Evolutionary conservation across 2,888 invertebrate species (phyloP).

Genomic region (Brachyopa scutellaris): DNA sequence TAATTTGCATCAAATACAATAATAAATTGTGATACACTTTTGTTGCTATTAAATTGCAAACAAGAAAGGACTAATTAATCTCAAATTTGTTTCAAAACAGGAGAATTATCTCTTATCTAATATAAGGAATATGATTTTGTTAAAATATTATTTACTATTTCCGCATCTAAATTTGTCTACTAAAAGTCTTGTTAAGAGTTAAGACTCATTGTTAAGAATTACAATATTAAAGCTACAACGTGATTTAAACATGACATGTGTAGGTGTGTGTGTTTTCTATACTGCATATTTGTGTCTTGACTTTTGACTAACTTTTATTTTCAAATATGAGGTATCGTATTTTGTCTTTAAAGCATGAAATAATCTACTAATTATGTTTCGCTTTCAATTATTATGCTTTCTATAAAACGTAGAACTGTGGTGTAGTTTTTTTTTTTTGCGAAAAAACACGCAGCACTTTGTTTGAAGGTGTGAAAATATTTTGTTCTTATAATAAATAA

Average conservation of each 20-base stretch:
- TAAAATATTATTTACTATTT: slow-evolving; percentile 1
- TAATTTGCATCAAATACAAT: slow-evolving; percentile 27
- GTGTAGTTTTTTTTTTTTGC: neutral
- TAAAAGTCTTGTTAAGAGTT: neutral
- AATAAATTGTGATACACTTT: neutral
- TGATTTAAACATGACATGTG: slow-evolving; percentile 42
- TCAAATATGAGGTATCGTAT: slow-evolving; percentile 67
- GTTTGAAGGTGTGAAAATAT: slow-evolving; percentile 49
- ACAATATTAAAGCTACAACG: slow-evolving; percentile 63
- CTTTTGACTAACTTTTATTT: slow-evolving; percentile 17
- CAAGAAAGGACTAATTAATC: slow-evolving; percentile 4
- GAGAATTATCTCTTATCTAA: slow-evolving; percentile 19
- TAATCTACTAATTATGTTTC: slow-evolving; percentile 17
- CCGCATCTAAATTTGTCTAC: slow-evolving; percentile 34
- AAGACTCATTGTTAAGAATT: slow-evolving; percentile 22
- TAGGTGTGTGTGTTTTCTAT: neutral
- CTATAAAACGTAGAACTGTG: slow-evolving; percentile 52
- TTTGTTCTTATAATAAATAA: slow-evolving; percentile 23
- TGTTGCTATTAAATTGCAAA: slow-evolving; percentile 4
- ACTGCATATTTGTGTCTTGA: slow-evolving; percentile 21
- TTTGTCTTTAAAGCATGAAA: slow-evolving; percentile 44
- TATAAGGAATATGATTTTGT: slow-evolving; percentile 26
- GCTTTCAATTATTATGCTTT: slow-evolving; percentile 21
- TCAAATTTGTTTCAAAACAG: slow-evolving; percentile 5
- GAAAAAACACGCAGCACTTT: neutral